A percentile compares a stretch with the other conserved stretches of the same genome.
Evolutionary conservation across 1,140 invertebrate species (phyloP).

Genomic region (Eriocheir sinensis): DNA sequence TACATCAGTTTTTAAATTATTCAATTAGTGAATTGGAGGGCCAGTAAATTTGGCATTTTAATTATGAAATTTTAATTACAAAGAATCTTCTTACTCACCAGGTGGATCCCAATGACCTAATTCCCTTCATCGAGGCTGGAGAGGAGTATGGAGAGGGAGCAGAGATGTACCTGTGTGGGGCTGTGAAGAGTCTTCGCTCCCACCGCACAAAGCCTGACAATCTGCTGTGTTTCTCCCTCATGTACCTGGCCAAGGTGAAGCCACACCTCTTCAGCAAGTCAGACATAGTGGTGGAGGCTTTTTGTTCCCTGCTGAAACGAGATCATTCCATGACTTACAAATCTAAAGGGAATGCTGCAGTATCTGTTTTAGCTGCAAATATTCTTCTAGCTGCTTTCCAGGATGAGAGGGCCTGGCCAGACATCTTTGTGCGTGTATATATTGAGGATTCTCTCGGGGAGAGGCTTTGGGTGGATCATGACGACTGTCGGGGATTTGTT

Average conservation of each 20-base stretch:
- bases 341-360: constrained; percentile 89
- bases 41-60: too few relatives aligned
- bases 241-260: constrained; percentile 92
- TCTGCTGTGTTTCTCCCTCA: constrained; percentile 88
- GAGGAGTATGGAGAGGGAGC: constrained; percentile 82
- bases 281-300: constrained; percentile 81
- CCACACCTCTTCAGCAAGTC: constrained; percentile 87
- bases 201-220: constrained; percentile 89
- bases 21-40: too few relatives aligned
- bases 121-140: constrained; percentile 82
- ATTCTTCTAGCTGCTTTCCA: constrained; percentile 91
- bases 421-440: constrained; percentile 86
- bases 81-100: constrained; percentile 30
- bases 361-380: constrained; percentile 93
- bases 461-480: constrained; percentile 95
- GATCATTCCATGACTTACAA: constrained; percentile 86
- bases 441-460: constrained; percentile 97
- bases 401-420: constrained; percentile 85
- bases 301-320: constrained; percentile 84
- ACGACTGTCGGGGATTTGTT: constrained; percentile 94
- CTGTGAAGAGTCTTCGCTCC: constrained; percentile 83
- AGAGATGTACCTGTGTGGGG: constrained; percentile 84
- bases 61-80: background rate
- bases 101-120: constrained; percentile 82
- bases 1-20: too few relatives aligned